Percentiles rank a stretch among this genome's conserved stretches.
phyloP scores from a whole-genome alignment of 2,113 vertebrate species.

The Macquaria ambigua region DNA sequence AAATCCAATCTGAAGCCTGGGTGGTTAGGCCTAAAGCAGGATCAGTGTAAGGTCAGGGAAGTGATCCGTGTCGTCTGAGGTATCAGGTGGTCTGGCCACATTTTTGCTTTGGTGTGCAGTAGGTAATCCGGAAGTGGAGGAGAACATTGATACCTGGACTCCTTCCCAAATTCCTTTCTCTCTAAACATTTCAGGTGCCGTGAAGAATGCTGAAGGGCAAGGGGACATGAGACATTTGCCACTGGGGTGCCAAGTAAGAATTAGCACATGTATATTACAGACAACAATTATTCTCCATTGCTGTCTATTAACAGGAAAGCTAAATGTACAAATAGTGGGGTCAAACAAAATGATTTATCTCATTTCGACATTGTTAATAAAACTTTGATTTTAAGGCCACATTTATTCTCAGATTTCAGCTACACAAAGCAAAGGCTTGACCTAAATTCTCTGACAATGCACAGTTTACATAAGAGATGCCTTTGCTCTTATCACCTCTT shows the following conservation, averaged over 20 bases:
- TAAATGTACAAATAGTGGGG: background rate
- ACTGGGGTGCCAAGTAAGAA: background rate
- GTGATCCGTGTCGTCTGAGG: slow-evolving; percentile 24
- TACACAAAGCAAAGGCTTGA: slow-evolving; percentile 35
- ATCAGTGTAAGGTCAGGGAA: slow-evolving; percentile 34
- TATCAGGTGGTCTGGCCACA: slow-evolving; percentile 32
- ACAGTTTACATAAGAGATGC: slow-evolving; percentile 41
- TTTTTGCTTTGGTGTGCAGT: slow-evolving; percentile 52
- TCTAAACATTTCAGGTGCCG: slow-evolving; percentile 25
- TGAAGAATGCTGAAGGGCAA: slow-evolving; percentile 7
- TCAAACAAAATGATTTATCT: background rate
- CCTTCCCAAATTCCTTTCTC: slow-evolving; percentile 25
- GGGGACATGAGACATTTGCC: slow-evolving; percentile 32
- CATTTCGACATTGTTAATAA: background rate
- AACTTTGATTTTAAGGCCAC: background rate
- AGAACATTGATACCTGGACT: slow-evolving; percentile 27
- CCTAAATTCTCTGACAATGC: slow-evolving; percentile 40
- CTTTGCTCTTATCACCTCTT: slow-evolving; percentile 16
- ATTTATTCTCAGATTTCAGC: slow-evolving; percentile 20
- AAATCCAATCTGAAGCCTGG: slow-evolving; percentile 45
- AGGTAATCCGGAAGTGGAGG: slow-evolving; percentile 23
- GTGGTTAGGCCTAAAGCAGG: slow-evolving; percentile 13
- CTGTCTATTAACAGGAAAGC: background rate
- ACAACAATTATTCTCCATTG: background rate
- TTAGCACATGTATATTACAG: background rate